Evolutionary conservation across 2,888 invertebrate genomes (phyloP), one percentile per base, ranked within the genome.

Genomic region (Alloscopus bannaensis): DNA sequence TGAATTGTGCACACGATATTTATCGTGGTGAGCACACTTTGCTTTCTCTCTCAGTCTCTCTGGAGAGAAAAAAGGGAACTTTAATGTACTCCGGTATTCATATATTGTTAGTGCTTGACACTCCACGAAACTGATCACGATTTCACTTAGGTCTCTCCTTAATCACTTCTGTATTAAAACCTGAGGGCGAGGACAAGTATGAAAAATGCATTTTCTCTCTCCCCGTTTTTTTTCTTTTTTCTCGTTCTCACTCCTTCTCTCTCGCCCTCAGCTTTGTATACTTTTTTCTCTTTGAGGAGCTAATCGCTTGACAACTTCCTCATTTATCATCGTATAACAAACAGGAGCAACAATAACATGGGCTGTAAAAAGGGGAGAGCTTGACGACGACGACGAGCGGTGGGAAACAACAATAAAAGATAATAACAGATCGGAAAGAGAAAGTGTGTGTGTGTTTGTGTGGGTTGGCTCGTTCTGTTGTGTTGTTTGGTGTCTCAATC

Each of bases 281-380:
- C 16, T 29, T 59, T 16, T 57, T 57, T 26, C n/a, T 26, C 29
- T 11, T 68, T 36, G 57, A 47, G 69, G 36, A 55, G 77, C 69
- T 77, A 77, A 70, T 77, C 47, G 66, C 64, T 68, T 77, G 77
- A 77, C 77, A 77, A 62, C 60, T 64, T 55, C 29, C 69, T 77
- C 77, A 77, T 77, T 77, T 77, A 77, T 77, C 77, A 77, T 69
- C 45, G 52, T 71, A 50, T 71, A 26, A 57, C 29, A 57, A 57
- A 28, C 29, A 57, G 29, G 13, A 16, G 29, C 18, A 57, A 29
- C 57, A 57, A 57, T 29, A 57, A 66, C 64, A 69, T 77, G 60
- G 50, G 28, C 75, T 60, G 50, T 57, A 60, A 68, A 31, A 57
- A 47, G n/a, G n/a, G n/a, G n/a, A n/a, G n/a, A n/a, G n/a, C n/a